Conservation (phyloP, 2,888 invertebrate species). For the Ophion costatus region DNA sequence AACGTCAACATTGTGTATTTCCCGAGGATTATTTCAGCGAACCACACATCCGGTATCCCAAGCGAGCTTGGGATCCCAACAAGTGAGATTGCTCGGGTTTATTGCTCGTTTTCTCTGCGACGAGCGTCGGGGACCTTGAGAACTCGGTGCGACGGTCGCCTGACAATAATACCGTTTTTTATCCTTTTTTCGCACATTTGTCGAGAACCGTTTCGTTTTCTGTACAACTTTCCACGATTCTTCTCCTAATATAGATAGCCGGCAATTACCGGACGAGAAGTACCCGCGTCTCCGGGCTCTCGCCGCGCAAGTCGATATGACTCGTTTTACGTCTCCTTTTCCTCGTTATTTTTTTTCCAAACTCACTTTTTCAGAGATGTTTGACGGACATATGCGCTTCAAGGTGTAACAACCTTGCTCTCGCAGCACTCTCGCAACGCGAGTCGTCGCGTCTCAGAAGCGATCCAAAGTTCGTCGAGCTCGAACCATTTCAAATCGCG, state of each 20-base stretch:
- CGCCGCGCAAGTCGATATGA: slow-evolving; percentile 26
- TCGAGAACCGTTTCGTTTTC: slow-evolving; percentile 62
- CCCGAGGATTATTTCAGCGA: not conserved
- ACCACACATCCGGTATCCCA: not conserved
- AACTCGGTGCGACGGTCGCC: slow-evolving; percentile 37
- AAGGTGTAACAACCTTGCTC: slow-evolving; percentile 55
- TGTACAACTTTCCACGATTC: slow-evolving; percentile 67
- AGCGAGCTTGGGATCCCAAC: not conserved
- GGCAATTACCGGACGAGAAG: slow-evolving; percentile 23
- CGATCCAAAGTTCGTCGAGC: slow-evolving; percentile 37
- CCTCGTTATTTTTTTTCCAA: slow-evolving; percentile 27
- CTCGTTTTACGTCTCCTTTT: slow-evolving; percentile 24
- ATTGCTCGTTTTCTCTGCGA: slow-evolving; percentile 3
- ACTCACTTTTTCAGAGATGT: slow-evolving; percentile 36
- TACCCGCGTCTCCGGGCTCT: slow-evolving; percentile 28
- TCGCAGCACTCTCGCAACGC: slow-evolving; percentile 32
- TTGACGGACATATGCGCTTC: slow-evolving; percentile 38
- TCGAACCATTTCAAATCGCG: slow-evolving; percentile 3
- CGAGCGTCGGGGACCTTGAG: slow-evolving; percentile 23
- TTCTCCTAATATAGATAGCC: slow-evolving; percentile 62
- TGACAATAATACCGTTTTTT: slow-evolving; percentile 35
- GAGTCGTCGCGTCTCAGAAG: slow-evolving; percentile 17
- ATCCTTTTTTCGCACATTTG: slow-evolving; percentile 48
- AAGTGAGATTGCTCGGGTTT: not conserved
- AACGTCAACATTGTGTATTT: not conserved